These are phyloP conservation scores for Epizoanthus scotinus DNA, from an alignment of 92 coral and sea anemone genomes.

Conservation along the genomic window DNA sequence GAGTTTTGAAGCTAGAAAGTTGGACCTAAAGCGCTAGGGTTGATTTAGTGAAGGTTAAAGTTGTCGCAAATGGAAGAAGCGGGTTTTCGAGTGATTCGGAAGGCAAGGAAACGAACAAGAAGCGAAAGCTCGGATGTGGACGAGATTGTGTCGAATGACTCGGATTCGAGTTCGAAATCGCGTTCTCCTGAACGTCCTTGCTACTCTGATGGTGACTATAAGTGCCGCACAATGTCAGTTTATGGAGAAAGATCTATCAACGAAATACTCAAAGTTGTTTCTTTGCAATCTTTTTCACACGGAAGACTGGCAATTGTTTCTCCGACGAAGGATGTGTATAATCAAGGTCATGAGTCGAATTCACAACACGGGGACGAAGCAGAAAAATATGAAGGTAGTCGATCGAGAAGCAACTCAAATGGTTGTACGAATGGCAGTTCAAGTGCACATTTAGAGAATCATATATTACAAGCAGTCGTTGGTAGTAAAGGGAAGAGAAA, in stretches of 20 bases:
- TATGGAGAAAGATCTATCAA: conserved; percentile 78
- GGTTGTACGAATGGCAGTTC: conserved; percentile 1
- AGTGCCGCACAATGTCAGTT: conserved; percentile 65
- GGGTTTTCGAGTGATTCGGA: conserved; percentile 36
- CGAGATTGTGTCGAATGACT: conserved; percentile 30
- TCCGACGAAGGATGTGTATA: conserved; percentile 21
- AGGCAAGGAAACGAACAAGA: conserved; percentile 57
- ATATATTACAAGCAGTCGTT: conserved; percentile 15
- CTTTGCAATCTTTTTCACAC: conserved; percentile 82
- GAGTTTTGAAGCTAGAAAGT: background rate
- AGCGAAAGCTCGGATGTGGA: conserved; percentile 62
- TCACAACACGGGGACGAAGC: conserved; percentile 3
- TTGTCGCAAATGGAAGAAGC: conserved; percentile 62
- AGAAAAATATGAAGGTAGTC: conserved; percentile 13
- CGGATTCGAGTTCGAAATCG: conserved; percentile 18
- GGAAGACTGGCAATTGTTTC: conserved; percentile 57
- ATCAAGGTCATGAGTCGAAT: conserved; percentile 42
- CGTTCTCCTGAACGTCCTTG: conserved; percentile 25
- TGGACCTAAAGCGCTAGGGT: background rate
- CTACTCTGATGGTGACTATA: conserved; percentile 40
- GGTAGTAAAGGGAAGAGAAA: conserved; percentile 14
- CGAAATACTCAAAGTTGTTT: conserved; percentile 83
- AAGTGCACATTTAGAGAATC: conserved; percentile 10
- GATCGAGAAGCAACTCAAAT: background rate
- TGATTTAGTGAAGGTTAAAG: background rate